Percentiles rank a stretch among this genome's conserved stretches.
Conservation (phyloP, 2,888 invertebrate genomes). For the Poecilus cupreus region DNA sequence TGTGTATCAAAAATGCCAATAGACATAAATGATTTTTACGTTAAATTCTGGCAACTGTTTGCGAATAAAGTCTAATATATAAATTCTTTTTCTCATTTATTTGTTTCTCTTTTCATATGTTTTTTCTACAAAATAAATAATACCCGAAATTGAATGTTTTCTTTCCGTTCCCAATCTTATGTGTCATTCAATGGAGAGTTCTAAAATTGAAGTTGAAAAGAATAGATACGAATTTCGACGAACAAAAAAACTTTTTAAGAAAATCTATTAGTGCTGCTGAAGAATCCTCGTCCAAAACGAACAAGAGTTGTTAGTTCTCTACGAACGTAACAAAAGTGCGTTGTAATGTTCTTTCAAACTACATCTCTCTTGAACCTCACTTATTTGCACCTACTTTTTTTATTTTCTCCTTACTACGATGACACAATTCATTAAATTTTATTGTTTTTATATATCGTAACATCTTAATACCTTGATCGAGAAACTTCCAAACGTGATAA, state of each 20-base stretch:
- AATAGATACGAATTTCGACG: slow-evolving; percentile 15
- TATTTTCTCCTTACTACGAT: too few species aligned
- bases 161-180: background rate
- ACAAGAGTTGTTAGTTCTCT: slow-evolving; percentile 10
- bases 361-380: background rate
- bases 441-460: too few species aligned
- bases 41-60: background rate
- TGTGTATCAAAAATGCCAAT: background rate
- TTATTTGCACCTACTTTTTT: background rate
- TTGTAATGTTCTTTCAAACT: slow-evolving; percentile 19
- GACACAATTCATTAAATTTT: too few species aligned
- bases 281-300: background rate
- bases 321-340: background rate
- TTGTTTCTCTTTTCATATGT: slow-evolving; percentile 3
- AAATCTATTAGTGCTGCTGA: slow-evolving; percentile 26
- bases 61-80: background rate
- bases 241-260: slow-evolving; percentile 35
- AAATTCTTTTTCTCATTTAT: background rate
- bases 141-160: slow-evolving; percentile 8
- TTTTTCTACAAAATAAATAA: slow-evolving; percentile 24
- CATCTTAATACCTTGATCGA: too few species aligned
- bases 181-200: slow-evolving; percentile 4
- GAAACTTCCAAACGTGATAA: too few species aligned
- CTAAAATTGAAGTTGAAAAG: slow-evolving; percentile 36
- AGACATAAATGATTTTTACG: background rate